Evolutionary conservation across 2,113 vertebrate genomes (phyloP).

Genomic region (Melospiza georgiana): DNA sequence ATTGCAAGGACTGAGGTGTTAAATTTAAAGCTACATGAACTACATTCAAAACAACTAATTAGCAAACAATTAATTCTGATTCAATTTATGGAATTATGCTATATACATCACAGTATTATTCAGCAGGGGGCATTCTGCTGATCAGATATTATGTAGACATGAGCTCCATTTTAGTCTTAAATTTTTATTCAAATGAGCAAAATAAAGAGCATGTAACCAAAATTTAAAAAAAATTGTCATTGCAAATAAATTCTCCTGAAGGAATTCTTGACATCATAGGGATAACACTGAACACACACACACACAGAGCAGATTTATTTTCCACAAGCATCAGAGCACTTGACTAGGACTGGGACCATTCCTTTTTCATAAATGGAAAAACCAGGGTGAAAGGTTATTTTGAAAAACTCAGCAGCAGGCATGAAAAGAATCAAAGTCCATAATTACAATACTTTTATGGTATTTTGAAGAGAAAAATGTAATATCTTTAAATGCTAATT

Average conservation of each 20-base stretch:
- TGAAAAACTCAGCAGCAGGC: background rate
- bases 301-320: background rate
- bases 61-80: background rate
- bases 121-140: background rate
- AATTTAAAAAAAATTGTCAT: background rate
- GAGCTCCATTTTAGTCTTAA: background rate
- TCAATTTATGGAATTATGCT: background rate
- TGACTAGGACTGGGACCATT: background rate
- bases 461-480: background rate
- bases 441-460: background rate
- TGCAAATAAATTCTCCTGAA: background rate
- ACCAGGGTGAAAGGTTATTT: background rate
- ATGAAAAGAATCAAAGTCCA: background rate
- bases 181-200: background rate
- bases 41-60: background rate
- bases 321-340: background rate
- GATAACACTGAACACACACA: background rate
- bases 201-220: background rate
- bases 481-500: background rate
- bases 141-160: background rate
- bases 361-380: background rate
- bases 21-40: background rate
- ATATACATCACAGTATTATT: background rate
- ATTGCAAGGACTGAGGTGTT: background rate
- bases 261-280: fast-evolving